Conservation (phyloP, 2,888 invertebrate species). For the Pyralis farinalis region DNA sequence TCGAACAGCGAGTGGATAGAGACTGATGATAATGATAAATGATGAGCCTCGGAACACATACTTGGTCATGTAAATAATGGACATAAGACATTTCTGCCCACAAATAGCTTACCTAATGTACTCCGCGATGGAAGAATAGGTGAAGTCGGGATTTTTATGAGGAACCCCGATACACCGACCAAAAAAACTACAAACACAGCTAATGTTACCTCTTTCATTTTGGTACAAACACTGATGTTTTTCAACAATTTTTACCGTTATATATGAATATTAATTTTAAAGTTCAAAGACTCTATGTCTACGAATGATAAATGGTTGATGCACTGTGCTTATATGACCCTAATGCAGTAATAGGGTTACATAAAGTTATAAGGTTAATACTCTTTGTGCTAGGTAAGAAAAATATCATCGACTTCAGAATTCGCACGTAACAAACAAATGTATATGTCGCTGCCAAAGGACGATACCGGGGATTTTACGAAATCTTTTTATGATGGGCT, state of each 20-base stretch:
- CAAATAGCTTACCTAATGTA: slow-evolving; percentile 11
- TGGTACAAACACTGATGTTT: slow-evolving; percentile 30
- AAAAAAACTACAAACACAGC: slow-evolving; percentile 28
- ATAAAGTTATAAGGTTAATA: slow-evolving; percentile 34
- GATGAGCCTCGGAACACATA: too few species aligned
- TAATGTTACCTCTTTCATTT: slow-evolving; percentile 55
- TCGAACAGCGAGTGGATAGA: too few species aligned
- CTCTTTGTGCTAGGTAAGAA: slow-evolving; percentile 15
- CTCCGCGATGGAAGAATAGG: slow-evolving; percentile 21
- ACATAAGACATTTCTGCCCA: too few species aligned
- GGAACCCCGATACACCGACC: slow-evolving; percentile 38
- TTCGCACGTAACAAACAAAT: too few species aligned
- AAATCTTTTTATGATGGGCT: too few species aligned
- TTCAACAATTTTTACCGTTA: slow-evolving; percentile 19
- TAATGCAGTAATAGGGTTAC: slow-evolving; percentile 20
- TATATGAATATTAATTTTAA: slow-evolving; percentile 32
- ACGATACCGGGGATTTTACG: too few species aligned
- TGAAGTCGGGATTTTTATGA: slow-evolving; percentile 54
- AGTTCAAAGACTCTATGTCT: slow-evolving; percentile 41
- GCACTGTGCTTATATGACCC: slow-evolving; percentile 26
- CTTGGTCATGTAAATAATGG: too few species aligned
- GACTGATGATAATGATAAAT: too few species aligned
- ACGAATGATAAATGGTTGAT: slow-evolving; percentile 48
- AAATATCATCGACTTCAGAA: too few species aligned
- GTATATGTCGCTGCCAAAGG: too few species aligned